Evolutionary conservation across 2,797 vertebrate genomes (phyloP).

Genomic region (Setipinna tenuifilis): DNA sequence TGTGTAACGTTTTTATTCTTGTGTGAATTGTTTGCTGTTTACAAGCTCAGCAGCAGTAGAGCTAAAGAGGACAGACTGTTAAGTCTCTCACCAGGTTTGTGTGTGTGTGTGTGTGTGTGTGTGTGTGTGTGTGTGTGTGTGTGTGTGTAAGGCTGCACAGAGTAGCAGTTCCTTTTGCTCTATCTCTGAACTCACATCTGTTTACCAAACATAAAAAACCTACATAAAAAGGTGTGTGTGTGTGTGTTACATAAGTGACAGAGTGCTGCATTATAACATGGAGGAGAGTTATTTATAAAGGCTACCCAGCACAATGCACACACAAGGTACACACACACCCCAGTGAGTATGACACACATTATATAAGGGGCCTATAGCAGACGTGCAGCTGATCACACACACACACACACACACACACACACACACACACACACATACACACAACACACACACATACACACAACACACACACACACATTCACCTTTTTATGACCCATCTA

Average conservation of each 20-base stretch:
- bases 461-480: not conserved
- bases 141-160: not conserved
- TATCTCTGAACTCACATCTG: not conserved
- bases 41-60: too few relatives aligned
- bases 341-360: too few relatives aligned
- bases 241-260: not conserved
- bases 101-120: not conserved
- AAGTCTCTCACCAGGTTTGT: not conserved
- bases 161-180: not conserved
- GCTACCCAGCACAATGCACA: not conserved
- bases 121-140: constrained; percentile 2
- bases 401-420: not conserved
- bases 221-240: too few relatives aligned
- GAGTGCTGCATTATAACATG: not conserved
- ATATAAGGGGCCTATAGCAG: too few relatives aligned
- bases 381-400: not conserved
- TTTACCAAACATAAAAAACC: too few relatives aligned
- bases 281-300: not conserved
- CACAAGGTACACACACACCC: not conserved
- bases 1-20: too few relatives aligned
- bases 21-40: too few relatives aligned
- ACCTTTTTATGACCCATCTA: too few relatives aligned
- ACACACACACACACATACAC: too few relatives aligned
- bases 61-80: too few relatives aligned
- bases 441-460: not conserved